A percentile compares a stretch with the other conserved stretches of the same genome.
Evolutionary conservation across 2,113 vertebrate species (phyloP).

Genomic region (Myotis davidii): DNA sequence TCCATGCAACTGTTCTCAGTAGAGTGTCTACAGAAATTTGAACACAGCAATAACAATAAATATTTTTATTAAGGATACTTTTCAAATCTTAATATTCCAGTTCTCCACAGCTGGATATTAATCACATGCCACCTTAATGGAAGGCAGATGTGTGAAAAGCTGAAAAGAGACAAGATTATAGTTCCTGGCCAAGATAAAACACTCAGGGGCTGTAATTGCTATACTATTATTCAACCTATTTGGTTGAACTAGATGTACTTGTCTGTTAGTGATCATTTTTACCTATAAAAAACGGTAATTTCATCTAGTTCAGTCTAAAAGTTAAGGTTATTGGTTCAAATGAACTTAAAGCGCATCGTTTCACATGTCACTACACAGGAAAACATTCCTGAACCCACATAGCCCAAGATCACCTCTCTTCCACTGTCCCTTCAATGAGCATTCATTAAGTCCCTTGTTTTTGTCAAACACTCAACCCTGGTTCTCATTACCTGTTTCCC

Average conservation of each 20-base stretch:
- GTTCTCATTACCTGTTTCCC: not conserved
- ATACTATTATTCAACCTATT: not conserved
- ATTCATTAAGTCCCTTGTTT: not conserved
- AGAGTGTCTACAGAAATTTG: too few relatives aligned
- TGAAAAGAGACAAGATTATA: not conserved
- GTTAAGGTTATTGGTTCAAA: not conserved
- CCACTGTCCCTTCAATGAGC: not conserved
- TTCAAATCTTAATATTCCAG: not conserved
- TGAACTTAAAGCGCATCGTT: not conserved
- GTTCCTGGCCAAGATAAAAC: not conserved
- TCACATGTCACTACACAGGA: not conserved
- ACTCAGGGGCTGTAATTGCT: not conserved
- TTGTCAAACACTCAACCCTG: not conserved
- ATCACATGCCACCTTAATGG: not conserved
- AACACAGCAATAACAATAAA: too few relatives aligned
- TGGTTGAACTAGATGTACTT: not conserved
- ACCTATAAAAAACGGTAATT: conserved; percentile 20
- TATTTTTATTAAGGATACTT: not conserved
- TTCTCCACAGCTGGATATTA: not conserved
- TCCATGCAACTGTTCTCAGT: not conserved
- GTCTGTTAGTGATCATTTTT: not conserved
- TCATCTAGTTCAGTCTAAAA: not conserved
- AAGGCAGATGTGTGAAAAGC: not conserved
- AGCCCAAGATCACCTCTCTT: not conserved
- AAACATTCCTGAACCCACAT: not conserved